phyloP scores from a whole-genome alignment of 1,140 invertebrate genomes.

The Drosophila asahinai region DNA sequence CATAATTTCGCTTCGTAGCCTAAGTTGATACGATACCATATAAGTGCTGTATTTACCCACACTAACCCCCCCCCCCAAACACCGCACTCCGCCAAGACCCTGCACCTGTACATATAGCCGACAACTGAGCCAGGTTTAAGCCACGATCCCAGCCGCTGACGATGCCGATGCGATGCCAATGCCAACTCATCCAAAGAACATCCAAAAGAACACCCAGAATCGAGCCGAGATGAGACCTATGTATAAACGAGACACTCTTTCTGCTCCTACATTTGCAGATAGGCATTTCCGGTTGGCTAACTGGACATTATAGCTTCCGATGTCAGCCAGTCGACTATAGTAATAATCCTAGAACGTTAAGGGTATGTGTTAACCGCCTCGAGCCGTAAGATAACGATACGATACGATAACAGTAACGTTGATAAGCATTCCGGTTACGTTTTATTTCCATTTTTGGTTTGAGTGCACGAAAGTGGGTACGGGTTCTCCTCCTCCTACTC shows the following conservation, averaged over 20 bases:
- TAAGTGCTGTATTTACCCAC: constrained; percentile 59
- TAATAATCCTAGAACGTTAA: constrained; percentile 93
- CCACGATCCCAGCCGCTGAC: constrained; percentile 8
- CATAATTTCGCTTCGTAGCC: constrained; percentile 46
- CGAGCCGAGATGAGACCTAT: constrained; percentile 33
- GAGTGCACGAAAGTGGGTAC: constrained; percentile 23
- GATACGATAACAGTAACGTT: constrained; percentile 48
- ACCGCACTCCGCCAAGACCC: constrained; percentile 27
- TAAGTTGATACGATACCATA: constrained; percentile 55
- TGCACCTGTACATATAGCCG: constrained; percentile 59
- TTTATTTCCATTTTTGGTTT: constrained; percentile 30
- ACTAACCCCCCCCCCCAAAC: constrained; percentile 44
- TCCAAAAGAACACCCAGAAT: constrained; percentile 1
- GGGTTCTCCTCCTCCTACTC: not conserved
- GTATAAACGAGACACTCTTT: constrained; percentile 50
- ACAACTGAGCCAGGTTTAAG: constrained; percentile 9
- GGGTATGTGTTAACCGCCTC: constrained; percentile 88
- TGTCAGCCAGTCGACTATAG: constrained; percentile 98
- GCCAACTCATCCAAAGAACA: constrained; percentile 19
- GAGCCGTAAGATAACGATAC: constrained; percentile 59
- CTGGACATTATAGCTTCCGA: constrained; percentile 96
- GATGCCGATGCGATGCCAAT: constrained; percentile 23
- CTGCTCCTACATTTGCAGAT: constrained; percentile 90
- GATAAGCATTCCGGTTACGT: constrained; percentile 38
- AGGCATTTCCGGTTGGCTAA: constrained; percentile 93